phyloP scores from a whole-genome alignment of 2,888 invertebrate species.

The Apodemia mormo region DNA sequence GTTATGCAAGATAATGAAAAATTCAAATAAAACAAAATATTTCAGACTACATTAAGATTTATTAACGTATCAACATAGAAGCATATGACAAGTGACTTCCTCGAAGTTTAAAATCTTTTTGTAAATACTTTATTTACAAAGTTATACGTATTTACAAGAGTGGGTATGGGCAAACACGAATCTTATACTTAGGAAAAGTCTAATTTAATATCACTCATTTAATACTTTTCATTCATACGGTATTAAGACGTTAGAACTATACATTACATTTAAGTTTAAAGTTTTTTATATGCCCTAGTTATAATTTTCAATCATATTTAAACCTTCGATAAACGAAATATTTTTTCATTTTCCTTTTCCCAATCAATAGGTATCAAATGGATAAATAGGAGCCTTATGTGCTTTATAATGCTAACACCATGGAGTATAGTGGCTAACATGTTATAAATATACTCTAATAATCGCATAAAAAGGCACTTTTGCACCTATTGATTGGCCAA shows the following conservation, averaged over 20 bases:
- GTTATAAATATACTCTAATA: too few species aligned
- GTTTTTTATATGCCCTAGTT: not conserved
- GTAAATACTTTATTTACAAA: conserved; percentile 28
- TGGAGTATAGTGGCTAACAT: too few species aligned
- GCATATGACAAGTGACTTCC: conserved; percentile 43
- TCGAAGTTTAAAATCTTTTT: conserved; percentile 29
- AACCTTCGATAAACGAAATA: too few species aligned
- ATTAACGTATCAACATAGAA: conserved; percentile 69
- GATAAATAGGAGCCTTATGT: too few species aligned
- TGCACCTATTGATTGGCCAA: too few species aligned
- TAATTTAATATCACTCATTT: conserved; percentile 13
- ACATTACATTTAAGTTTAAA: not conserved
- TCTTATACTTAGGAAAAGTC: not conserved
- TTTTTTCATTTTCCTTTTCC: too few species aligned
- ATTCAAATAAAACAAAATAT: conserved; percentile 14
- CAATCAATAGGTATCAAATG: too few species aligned
- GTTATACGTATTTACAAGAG: not conserved
- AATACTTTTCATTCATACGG: not conserved
- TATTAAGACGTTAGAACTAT: not conserved
- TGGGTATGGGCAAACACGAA: not conserved
- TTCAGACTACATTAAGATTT: conserved; percentile 66
- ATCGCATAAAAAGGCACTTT: too few species aligned
- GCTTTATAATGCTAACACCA: too few species aligned
- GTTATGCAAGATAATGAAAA: not conserved
- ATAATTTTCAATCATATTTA: too few species aligned